A percentile compares a stretch with the other conserved stretches of the same genome.
phyloP scores from a whole-genome alignment of 1,140 invertebrate species.

The Solen grandis region DNA sequence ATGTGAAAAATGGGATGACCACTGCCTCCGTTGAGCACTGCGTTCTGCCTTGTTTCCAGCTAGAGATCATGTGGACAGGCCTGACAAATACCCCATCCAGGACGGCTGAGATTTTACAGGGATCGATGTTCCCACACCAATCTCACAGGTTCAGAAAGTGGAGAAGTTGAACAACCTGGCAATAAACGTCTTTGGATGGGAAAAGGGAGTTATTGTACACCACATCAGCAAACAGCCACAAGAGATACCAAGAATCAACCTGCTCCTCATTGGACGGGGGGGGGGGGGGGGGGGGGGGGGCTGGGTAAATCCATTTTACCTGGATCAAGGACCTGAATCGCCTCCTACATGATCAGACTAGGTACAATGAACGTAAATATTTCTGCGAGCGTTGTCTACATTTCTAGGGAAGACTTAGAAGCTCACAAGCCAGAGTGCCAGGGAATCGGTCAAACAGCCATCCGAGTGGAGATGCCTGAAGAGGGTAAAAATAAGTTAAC shows the following conservation, averaged over 20 bases:
- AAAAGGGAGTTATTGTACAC: constrained; percentile 20
- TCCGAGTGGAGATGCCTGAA: constrained; percentile 39
- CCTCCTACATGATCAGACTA: constrained; percentile 21
- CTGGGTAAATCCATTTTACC: constrained; percentile 26
- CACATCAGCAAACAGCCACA: not conserved
- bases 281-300: constrained; percentile 7
- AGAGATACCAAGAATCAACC: constrained; percentile 22
- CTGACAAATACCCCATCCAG: not conserved
- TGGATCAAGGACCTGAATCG: constrained; percentile 49
- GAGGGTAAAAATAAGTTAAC: constrained; percentile 29
- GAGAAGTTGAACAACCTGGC: constrained; percentile 27
- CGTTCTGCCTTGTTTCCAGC: not conserved
- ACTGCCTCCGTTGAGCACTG: constrained; percentile 39
- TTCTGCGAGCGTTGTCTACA: constrained; percentile 62
- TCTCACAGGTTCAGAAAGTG: constrained; percentile 37
- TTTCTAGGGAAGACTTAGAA: constrained; percentile 37
- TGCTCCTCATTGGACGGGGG: constrained; percentile 7
- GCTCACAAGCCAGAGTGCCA: constrained; percentile 55
- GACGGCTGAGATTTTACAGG: constrained; percentile 35
- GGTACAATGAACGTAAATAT: constrained; percentile 34
- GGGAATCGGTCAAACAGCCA: constrained; percentile 27
- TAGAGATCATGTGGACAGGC: not conserved
- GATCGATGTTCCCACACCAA: constrained; percentile 41
- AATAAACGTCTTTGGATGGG: constrained; percentile 33
- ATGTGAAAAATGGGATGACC: constrained; percentile 46